These are phyloP conservation scores for Sepioteuthis lessoniana DNA, from an alignment of 2,888 invertebrate genomes.

Conservation along the genomic window DNA sequence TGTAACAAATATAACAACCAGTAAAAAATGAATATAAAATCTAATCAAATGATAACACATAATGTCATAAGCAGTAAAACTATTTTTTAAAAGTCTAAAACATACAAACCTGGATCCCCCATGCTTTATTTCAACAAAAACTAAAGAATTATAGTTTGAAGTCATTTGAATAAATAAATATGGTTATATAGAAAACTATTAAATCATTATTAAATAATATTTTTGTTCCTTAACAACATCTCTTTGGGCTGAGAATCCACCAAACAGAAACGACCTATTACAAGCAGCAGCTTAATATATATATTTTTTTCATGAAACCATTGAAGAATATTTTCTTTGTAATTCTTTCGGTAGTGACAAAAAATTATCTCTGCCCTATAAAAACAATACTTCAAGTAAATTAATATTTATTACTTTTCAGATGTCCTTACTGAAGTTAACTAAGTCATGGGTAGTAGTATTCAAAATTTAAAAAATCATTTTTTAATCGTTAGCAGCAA, in stretches of 20 bases:
- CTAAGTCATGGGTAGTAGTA: neutral
- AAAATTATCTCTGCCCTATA: neutral
- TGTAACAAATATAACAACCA: neutral
- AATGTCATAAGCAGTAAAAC: neutral
- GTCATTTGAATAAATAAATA: neutral
- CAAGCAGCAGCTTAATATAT: too few relatives aligned
- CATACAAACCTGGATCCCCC: neutral
- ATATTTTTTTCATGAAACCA: too few relatives aligned
- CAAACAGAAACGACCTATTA: neutral
- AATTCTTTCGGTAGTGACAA: neutral
- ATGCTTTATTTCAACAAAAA: neutral
- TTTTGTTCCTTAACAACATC: neutral
- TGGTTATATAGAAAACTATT: neutral
- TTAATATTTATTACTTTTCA: neutral
- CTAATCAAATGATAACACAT: neutral
- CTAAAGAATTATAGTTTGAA: slow-evolving; percentile 2
- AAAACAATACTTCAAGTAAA: neutral
- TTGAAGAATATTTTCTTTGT: too few relatives aligned
- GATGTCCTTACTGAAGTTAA: neutral
- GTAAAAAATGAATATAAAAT: neutral
- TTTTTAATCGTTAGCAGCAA: neutral
- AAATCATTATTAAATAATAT: neutral
- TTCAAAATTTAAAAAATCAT: neutral
- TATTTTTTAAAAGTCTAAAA: neutral
- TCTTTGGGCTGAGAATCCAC: neutral